Evolutionary conservation across 1,140 invertebrate genomes (phyloP), one percentile per base, ranked within the genome.

Genomic region (Eumeta japonica): DNA sequence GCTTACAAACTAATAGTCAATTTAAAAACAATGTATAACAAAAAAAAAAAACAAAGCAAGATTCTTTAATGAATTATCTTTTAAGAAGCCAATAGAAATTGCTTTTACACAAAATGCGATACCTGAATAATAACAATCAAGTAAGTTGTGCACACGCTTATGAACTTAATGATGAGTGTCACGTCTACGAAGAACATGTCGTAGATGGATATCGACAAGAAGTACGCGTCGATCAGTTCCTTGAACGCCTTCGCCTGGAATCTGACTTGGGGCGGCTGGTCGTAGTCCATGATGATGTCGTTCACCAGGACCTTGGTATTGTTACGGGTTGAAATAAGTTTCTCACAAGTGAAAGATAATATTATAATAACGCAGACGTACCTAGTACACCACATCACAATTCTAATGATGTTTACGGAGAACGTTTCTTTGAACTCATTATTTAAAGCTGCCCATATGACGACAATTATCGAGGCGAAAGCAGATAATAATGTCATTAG

Each of bases 81-180:
- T n/a, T n/a, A n/a, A n/a, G n/a, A n/a, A n/a, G n/a, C n/a, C n/a
- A n/a, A n/a, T n/a, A n/a, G n/a, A n/a, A n/a, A n/a, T n/a, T n/a
- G n/a, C n/a, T n/a, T n/a, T n/a, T n/a, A n/a, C n/a, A n/a, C n/a
- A n/a, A n/a, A n/a, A 39, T 62, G 48, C 18, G 51, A 52, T 13
- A 62, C 41, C 46, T 64, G 64, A 34, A 61, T 61, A 35, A 64
- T 53, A 10, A 68, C 47, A 38, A 68, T 61, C 1, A 66, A 50
- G 36, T 61, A 66, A 2, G 58, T 61, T 1, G 62, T 62, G 13
- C 53, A 41, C 4, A 64, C 48, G 35, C 57, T 61, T 14, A 64
- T 45, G 31, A 62, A 66, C 33, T 61, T 62, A 2, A 64, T 28
- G 32, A 61, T 56, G 10, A 70, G 28, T 10, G 56, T 59, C 16